Conservation (phyloP, 2,888 invertebrate species). For the Gibbula magus region DNA sequence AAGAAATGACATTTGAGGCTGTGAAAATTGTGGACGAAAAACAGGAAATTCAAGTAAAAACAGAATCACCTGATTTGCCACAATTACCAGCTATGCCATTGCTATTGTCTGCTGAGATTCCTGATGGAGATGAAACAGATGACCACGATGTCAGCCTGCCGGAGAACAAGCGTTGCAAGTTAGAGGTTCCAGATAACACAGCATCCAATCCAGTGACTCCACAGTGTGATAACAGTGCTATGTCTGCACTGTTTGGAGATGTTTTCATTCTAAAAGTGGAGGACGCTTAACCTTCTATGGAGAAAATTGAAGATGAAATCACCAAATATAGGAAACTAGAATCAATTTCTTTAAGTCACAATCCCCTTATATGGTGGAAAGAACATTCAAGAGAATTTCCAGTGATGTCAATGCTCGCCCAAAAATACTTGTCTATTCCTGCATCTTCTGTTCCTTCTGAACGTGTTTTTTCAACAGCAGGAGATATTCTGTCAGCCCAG, state of each 20-base stretch:
- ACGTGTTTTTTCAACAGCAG: no score
- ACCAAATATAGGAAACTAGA: background rate
- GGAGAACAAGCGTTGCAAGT: background rate
- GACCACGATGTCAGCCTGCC: background rate
- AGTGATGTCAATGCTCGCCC: background rate
- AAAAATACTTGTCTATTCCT: no score
- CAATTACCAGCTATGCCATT: background rate
- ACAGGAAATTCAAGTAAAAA: background rate
- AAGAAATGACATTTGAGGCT: constrained; percentile 21
- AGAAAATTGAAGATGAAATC: background rate
- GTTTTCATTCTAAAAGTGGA: constrained; percentile 28
- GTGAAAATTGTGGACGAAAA: background rate
- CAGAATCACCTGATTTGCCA: background rate
- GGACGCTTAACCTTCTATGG: constrained; percentile 8
- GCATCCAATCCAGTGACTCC: background rate
- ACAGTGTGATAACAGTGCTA: background rate
- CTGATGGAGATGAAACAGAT: no score
- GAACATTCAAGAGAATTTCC: background rate
- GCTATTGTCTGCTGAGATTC: no score
- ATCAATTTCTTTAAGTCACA: background rate
- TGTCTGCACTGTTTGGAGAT: constrained; percentile 35
- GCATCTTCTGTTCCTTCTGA: no score
- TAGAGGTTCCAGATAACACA: background rate
- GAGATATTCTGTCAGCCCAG: no score
- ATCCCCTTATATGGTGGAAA: background rate